Evolutionary conservation across 1,140 invertebrate genomes (phyloP), one percentile per base, ranked within the genome.

Genomic region (Caligus rogercresseyi): DNA sequence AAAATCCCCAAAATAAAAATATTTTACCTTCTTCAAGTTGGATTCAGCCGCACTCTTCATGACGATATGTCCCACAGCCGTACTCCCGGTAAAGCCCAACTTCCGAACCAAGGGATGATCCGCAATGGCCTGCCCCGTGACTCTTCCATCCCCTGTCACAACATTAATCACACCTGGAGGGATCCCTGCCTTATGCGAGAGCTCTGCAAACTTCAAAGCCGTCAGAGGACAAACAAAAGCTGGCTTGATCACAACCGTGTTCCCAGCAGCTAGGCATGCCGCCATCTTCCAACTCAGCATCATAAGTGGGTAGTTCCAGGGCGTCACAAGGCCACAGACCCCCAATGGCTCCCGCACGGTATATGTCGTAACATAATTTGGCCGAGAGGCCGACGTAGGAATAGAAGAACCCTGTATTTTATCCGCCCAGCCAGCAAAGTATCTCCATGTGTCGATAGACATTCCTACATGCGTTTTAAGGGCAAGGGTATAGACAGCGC

Each of bases 81-180:
- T 95, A 26, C 89, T 93, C 3, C 92, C 92, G 2, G 92, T 97
- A 71, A 97, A 96, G 0, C 90, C 91, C 0, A 97, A 73, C 72
- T 96, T 96, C 18, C 89, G 78, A 11, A 61, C 56, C 11, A 43
- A 52, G 19, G 24, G 20, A 52, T 63, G 57, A 11, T 52, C 59
- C 2, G 56, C 43, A 26, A 24, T 11, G 1, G 61, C 61, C 55
- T 43, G 4, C 14, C 52, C 26, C 13, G 13, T 16, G 1, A 51
- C n/a, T 20, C 52, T 15, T 78, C 81, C 90, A 68, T 79, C 82
- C 60, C 92, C 92, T 0, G 89, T 82, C 0, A 95, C 70, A 15
- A 97, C 84, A 72, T 95, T 96, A 53, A 96, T 84, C 0, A 96
- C 92, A n/a, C 92, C 92, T 1, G 85, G 81, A 3, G 92, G 92